These are phyloP conservation scores for Bos indicus DNA, from an alignment of 2,113 vertebrate species.

Conservation along the genomic window DNA sequence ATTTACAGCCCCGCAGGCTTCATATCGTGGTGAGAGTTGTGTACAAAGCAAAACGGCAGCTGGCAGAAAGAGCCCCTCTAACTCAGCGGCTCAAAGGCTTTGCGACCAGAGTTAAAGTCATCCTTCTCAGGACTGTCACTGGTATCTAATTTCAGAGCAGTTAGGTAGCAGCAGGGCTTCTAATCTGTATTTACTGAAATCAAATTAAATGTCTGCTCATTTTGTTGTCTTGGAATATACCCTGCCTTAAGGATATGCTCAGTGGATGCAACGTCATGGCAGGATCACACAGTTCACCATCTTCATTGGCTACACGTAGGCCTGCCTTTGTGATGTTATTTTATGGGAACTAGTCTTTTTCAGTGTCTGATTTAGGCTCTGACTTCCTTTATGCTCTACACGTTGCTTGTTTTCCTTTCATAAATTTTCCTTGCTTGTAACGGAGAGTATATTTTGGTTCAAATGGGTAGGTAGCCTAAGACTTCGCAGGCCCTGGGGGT, in stretches of 20 bases:
- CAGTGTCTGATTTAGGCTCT: not conserved
- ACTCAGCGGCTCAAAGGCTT: not conserved
- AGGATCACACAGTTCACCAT: not conserved
- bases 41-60: not conserved
- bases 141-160: slow-evolving; percentile 13
- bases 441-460: not conserved
- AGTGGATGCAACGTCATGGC: not conserved
- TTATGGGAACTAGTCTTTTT: not conserved
- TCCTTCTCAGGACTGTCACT: not conserved
- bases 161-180: slow-evolving; percentile 32
- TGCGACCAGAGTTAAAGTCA: not conserved
- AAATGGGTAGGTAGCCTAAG: not conserved
- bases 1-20: not conserved
- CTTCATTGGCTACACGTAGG: not conserved
- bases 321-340: not conserved
- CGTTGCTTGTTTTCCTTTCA: not conserved
- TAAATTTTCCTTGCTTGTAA: not conserved
- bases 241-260: not conserved
- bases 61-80: not conserved
- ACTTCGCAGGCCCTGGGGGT: not conserved
- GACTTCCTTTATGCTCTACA: not conserved
- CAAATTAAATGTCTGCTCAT: slow-evolving; percentile 24
- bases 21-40: not conserved
- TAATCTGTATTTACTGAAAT: slow-evolving; percentile 42
- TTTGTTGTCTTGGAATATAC: not conserved